phyloP scores from a whole-genome alignment of 2,888 invertebrate species.

The Hanleya hanleyi region DNA sequence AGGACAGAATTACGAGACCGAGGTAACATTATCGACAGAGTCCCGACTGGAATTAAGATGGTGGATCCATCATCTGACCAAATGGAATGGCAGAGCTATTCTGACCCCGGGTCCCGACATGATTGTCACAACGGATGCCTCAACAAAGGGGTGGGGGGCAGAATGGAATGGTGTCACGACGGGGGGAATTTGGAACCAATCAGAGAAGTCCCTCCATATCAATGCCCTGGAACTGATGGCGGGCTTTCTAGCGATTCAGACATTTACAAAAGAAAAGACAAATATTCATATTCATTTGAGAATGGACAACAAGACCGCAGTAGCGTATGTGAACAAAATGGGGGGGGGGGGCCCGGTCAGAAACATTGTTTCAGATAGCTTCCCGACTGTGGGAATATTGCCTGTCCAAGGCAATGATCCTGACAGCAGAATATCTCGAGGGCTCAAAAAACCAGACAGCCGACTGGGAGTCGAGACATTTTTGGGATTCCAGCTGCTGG shows the following conservation, averaged over 20 bases:
- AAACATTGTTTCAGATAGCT: no score
- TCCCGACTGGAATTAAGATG: no score
- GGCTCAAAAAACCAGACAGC: not conserved
- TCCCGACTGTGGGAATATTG: conserved; percentile 4
- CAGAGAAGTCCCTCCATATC: conserved; percentile 9
- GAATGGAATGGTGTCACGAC: conserved; percentile 7
- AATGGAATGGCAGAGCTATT: conserved; percentile 8
- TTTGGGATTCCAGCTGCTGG: conserved; percentile 6
- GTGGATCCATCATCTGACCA: no score
- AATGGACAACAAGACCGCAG: conserved; percentile 20
- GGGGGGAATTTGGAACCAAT: conserved; percentile 12
- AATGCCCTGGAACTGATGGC: conserved; percentile 23
- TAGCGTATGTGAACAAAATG: conserved; percentile 23
- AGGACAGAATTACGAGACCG: no score
- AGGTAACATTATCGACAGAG: no score
- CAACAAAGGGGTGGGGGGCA: no score
- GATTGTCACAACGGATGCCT: no score
- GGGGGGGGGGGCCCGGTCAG: not conserved
- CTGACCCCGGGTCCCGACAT: no score
- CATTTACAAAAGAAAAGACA: conserved; percentile 13
- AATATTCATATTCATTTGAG: conserved; percentile 14
- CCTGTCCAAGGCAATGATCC: not conserved
- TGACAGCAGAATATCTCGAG: not conserved
- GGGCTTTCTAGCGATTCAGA: conserved; percentile 11
- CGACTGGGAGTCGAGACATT: not conserved